phyloP scores from a whole-genome alignment of 2,113 vertebrate species.

The Hoplias malabaricus region DNA sequence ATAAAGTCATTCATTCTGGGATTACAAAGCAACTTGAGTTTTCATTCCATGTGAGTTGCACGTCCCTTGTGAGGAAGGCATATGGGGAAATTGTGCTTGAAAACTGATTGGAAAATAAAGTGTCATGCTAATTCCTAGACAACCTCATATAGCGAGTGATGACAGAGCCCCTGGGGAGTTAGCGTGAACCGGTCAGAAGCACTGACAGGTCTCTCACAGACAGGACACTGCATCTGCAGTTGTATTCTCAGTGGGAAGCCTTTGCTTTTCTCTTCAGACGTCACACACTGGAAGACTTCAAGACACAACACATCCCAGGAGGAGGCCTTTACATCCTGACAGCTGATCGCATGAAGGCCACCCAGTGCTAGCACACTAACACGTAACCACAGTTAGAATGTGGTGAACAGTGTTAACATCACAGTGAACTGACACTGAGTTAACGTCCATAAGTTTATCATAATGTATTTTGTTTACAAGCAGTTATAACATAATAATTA shows the following conservation, averaged over 20 bases:
- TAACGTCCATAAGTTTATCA: too few species aligned
- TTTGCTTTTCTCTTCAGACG: slow-evolving; percentile 20
- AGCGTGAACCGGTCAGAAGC: not conserved
- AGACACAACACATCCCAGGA: not conserved
- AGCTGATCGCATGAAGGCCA: not conserved
- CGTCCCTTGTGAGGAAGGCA: not conserved
- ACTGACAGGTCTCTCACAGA: slow-evolving; percentile 15
- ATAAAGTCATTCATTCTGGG: too few species aligned
- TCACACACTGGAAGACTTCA: slow-evolving; percentile 26
- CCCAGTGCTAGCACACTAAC: not conserved
- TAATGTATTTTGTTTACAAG: too few species aligned
- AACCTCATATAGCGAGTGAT: slow-evolving; percentile 37
- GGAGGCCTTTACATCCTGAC: not conserved
- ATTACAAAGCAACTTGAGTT: too few species aligned
- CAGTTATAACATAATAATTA: too few species aligned
- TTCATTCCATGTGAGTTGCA: not conserved
- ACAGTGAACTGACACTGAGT: too few species aligned
- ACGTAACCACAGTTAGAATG: too few species aligned
- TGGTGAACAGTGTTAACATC: too few species aligned
- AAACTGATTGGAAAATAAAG: slow-evolving; percentile 4
- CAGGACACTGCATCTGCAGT: slow-evolving; percentile 13
- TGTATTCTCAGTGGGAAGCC: slow-evolving; percentile 16
- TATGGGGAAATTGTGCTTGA: slow-evolving; percentile 15
- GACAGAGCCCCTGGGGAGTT: slow-evolving; percentile 18
- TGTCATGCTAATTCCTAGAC: slow-evolving; percentile 25